phyloP scores from a whole-genome alignment of 2,888 invertebrate species.

The Chydorus sphaericus region DNA sequence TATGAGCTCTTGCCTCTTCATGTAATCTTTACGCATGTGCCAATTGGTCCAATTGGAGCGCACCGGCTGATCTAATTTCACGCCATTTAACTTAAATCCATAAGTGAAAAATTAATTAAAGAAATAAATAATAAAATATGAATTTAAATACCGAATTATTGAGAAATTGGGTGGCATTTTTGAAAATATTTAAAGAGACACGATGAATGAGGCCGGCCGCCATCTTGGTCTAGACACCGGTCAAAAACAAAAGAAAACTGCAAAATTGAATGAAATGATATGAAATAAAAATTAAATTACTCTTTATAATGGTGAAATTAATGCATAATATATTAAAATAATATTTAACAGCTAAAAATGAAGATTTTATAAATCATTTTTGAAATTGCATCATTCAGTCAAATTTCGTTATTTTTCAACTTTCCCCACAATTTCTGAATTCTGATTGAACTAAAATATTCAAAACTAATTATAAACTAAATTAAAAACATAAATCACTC shows the following conservation, averaged over 20 bases:
- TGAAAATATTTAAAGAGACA: neutral
- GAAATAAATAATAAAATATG: neutral
- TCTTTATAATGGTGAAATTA: neutral
- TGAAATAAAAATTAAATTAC: neutral
- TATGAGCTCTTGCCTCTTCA: constrained; percentile 55
- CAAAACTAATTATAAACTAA: too few relatives aligned
- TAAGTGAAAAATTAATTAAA: neutral
- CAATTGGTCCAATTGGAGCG: constrained; percentile 65
- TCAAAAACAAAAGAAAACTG: neutral
- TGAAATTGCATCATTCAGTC: too few relatives aligned
- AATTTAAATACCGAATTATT: neutral
- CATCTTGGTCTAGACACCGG: neutral
- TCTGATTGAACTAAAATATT: too few relatives aligned
- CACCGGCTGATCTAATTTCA: constrained; percentile 39
- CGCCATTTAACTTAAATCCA: too few relatives aligned
- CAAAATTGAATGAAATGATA: too few relatives aligned
- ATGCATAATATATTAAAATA: too few relatives aligned
- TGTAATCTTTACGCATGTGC: constrained; percentile 74
- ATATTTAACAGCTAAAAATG: neutral
- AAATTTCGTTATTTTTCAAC: too few relatives aligned
- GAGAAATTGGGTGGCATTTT: neutral
- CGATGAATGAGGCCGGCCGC: neutral
- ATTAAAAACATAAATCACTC: too few relatives aligned
- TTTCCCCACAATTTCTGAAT: neutral
- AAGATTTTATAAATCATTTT: neutral